Base-by-base conservation (phyloP, 2,888 invertebrate genomes). In the Ganaspis brasiliensis region DNA sequence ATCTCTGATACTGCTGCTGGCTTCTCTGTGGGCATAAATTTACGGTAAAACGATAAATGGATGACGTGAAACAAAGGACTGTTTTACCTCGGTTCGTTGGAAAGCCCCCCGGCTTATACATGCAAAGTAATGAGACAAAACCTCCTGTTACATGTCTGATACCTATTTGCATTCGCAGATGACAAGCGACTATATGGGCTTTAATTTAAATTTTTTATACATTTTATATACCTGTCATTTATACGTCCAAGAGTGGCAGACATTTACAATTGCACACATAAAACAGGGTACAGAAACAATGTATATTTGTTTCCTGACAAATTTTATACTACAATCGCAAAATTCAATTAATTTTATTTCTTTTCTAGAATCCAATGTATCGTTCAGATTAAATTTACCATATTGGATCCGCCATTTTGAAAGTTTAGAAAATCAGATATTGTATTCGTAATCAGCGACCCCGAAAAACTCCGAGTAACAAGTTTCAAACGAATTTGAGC, bases 31-130 rank as follows among this genome's bases (percentile, higher is more conserved):
- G 40, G n/a, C 45, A 67, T 10, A 24, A 67, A 67, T 67, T 67
- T 40, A 67, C 45, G 14, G 67, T n/a, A 67, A 52, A 52, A 45
- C 67, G 67, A 67, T 67, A 67, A 67, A 67, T 40, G 67, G 40
- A 40, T 67, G 67, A 67, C 40, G 45, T 67, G 72, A 72, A 72
- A 72, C 72, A 56, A 72, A 72, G 55, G 72, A 72, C 67, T 55
- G 72, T 72, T 72, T 72, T 37, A 72, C 72, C 55, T 72, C 55
- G 72, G 72, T 56, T 55, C 16, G 52, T 56, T 72, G 45, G 21
- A 40, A 67, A 67, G 67, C 57, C 70, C n/a, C 57, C 67, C 57
- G 70, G 73, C 56, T 49, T 55, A n/a, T n/a, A 37, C 14, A 73
- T 59, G 59, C 73, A 16, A 57, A 40, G 21, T 59, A 40, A 61